Conservation (phyloP, 2,888 invertebrate species). For the Phortica okadai region DNA sequence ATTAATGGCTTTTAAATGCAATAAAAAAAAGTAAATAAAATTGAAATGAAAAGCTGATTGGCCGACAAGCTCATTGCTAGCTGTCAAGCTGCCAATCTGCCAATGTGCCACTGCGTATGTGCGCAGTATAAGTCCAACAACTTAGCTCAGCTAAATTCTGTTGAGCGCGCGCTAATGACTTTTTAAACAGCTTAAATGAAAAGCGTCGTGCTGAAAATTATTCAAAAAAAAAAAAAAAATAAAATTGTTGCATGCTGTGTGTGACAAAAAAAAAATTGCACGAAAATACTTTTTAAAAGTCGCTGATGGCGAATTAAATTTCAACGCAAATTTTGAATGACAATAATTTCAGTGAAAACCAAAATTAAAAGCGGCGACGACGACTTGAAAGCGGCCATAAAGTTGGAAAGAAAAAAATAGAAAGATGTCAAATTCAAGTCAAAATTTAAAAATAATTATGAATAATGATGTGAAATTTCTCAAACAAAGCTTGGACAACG, state of each 20-base stretch:
- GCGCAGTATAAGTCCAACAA: no score
- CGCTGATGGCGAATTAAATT: background rate
- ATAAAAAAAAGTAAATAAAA: no score
- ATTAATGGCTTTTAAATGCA: no score
- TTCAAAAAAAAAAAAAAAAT: background rate
- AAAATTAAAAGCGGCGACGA: no score
- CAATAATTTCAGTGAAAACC: no score
- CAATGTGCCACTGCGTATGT: no score
- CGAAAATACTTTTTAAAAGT: background rate
- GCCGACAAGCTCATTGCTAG: no score
- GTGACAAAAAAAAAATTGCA: background rate
- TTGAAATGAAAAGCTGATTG: no score
- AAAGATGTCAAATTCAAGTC: conserved; percentile 21
- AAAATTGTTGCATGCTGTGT: background rate
- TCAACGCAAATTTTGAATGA: background rate
- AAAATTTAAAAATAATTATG: conserved; percentile 51
- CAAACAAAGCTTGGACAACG: background rate
- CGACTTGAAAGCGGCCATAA: background rate
- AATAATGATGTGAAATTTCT: conserved; percentile 50
- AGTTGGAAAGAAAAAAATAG: background rate
- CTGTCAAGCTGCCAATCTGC: no score
- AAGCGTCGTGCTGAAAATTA: background rate
- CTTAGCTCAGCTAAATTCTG: background rate
- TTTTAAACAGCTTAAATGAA: background rate
- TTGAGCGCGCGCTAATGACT: background rate